A percentile compares a stretch with the other conserved stretches of the same genome.
phyloP scores from a whole-genome alignment of 2,113 vertebrate genomes.

The Aythya baeri region DNA sequence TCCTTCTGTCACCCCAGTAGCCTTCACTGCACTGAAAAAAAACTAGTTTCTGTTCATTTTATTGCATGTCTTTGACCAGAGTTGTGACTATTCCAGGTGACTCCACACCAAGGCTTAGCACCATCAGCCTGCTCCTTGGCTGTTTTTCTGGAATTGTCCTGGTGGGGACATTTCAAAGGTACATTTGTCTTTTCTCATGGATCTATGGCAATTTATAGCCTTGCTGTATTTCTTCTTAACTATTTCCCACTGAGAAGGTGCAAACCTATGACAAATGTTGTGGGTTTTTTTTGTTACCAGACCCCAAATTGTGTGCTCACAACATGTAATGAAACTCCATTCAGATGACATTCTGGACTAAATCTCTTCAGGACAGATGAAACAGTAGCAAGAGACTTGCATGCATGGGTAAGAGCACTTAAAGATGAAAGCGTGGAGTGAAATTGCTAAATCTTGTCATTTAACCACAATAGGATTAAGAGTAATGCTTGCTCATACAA shows the following conservation, averaged over 20 bases:
- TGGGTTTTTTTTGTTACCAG: neutral
- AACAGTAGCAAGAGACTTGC: neutral
- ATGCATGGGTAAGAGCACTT: neutral
- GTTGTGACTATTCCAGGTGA: neutral
- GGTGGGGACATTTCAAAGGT: neutral
- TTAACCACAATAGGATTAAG: conserved; percentile 37
- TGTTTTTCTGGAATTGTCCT: neutral
- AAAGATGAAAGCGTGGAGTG: neutral
- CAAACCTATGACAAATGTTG: neutral
- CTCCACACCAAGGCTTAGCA: neutral
- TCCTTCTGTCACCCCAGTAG: neutral
- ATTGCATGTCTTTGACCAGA: neutral
- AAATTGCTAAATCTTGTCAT: conserved; percentile 5
- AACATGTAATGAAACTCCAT: neutral
- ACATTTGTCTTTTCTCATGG: neutral
- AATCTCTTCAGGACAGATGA: neutral
- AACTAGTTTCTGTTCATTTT: neutral
- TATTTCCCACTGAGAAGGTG: neutral
- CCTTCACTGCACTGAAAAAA: neutral
- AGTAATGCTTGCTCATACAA: neutral
- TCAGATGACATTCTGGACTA: neutral
- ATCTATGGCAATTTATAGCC: neutral
- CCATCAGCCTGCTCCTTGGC: fast-evolving
- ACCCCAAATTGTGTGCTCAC: neutral
- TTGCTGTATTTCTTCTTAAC: neutral